Percentiles rank a stretch among this genome's conserved stretches.
phyloP scores from a whole-genome alignment of 1,140 invertebrate genomes.

The Drosophila repleta region DNA sequence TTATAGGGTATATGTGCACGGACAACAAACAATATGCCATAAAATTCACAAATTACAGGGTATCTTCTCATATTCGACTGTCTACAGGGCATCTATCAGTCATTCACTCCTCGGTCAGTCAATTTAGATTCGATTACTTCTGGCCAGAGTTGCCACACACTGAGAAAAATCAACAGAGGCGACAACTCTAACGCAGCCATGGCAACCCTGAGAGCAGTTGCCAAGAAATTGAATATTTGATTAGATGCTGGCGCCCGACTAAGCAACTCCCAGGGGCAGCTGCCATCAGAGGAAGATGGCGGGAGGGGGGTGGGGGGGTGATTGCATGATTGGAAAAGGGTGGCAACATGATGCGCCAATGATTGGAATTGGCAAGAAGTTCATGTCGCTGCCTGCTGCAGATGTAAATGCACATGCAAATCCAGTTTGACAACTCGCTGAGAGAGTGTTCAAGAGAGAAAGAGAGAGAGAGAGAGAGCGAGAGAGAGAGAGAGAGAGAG shows the following conservation, averaged over 20 bases:
- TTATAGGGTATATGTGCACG: too few species aligned
- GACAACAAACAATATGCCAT: too few species aligned
- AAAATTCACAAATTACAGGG: neutral
- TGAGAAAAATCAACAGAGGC: neutral
- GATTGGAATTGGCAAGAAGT: constrained; percentile 23
- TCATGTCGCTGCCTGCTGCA: constrained; percentile 5
- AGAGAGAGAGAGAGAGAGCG: neutral
- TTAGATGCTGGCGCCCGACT: constrained; percentile 26
- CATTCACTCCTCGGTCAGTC: too few species aligned
- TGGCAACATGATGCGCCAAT: constrained; percentile 36
- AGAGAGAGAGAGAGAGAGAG: neutral
- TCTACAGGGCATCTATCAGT: neutral
- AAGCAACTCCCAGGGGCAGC: constrained; percentile 15
- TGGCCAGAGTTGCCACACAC: neutral
- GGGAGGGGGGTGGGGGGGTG: too few species aligned
- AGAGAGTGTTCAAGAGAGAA: neutral
- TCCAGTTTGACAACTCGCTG: neutral
- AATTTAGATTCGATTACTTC: neutral
- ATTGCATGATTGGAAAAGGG: constrained; percentile 1
- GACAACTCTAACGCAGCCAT: constrained; percentile 18
- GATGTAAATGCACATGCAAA: constrained; percentile 8
- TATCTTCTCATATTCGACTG: neutral
- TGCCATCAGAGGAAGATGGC: neutral
- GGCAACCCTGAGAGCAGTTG: constrained; percentile 42
- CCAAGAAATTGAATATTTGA: constrained; percentile 62